Base-by-base conservation (phyloP, 2,888 invertebrate genomes). In the Neelides folsomi region DNA sequence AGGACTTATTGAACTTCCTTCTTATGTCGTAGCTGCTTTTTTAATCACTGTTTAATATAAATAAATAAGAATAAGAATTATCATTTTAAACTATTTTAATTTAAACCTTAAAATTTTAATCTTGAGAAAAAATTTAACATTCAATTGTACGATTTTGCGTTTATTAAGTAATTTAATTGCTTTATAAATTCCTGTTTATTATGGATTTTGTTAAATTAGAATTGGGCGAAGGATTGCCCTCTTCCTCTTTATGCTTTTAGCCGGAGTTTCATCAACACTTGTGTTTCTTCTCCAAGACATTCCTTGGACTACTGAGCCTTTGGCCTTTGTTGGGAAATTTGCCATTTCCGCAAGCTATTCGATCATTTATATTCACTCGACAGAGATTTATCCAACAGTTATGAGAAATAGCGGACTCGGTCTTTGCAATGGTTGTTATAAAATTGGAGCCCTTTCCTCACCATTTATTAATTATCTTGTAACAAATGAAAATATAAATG, bases 341-440 rank as follows among this genome's bases (percentile, higher is more conserved):
- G 69, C 72, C 2, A 71, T 72, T 45, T 70, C 74, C 0, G 70
- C 70, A 7, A 71, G 71, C 19, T 75, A 73, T 59, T 70, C 72
- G 5, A 67, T 71, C 19, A 70, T 73, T 43, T 75, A 74, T 65
- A 69, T 74, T 7, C 73, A 69, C 61, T 48, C 41, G 37, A 70
- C 72, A 1, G 75, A 75, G 60, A 66, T 75, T 3, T 75, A 72
- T 63, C 74, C 75, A 1, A 75, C 75, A 1, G 67, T 71, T 4
- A 67, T 72, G n/a, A 62, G 75, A 16, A 74, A 73, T 62, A 55
- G 59, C 10, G 66, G 64, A 10, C 54, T 67, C 43, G 67, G 67
- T 8, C 53, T 67, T 6, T 62, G 66, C n/a, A 66, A 66, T 0
- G 56, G 66, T 15, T 65, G 63, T 52, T 66, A 66, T 15, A 53